A percentile compares a stretch with the other conserved stretches of the same genome.
These are phyloP conservation scores for Mantis religiosa DNA, from an alignment of 2,888 invertebrate genomes.

Conservation along the genomic window DNA sequence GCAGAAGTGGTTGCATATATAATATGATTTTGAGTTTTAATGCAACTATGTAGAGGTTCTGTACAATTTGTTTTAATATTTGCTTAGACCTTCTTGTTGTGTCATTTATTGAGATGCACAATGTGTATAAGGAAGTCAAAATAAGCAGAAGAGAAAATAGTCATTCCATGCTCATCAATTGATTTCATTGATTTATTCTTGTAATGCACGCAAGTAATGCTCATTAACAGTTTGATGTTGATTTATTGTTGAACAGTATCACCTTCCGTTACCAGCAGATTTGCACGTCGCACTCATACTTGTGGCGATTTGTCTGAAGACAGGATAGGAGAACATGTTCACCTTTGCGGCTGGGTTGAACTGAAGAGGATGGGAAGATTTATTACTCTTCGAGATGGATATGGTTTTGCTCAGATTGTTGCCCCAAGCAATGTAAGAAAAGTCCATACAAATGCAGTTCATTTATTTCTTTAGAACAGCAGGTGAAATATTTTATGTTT, in stretches of 20 bases:
- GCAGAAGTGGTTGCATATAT: too few relatives aligned
- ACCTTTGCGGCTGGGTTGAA: conserved; percentile 88
- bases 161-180: not conserved
- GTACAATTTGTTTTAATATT: too few relatives aligned
- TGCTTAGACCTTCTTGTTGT: too few relatives aligned
- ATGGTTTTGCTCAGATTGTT: conserved; percentile 80
- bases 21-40: too few relatives aligned
- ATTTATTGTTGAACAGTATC: not conserved
- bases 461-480: not conserved
- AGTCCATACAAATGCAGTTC: not conserved
- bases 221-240: not conserved
- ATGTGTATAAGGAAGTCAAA: not conserved
- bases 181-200: not conserved
- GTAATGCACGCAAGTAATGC: not conserved
- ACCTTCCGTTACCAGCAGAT: conserved; percentile 5
- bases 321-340: conserved; percentile 70
- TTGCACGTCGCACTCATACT: conserved; percentile 16
- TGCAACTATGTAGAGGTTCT: too few relatives aligned
- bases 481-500: not conserved
- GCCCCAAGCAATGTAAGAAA: conserved; percentile 54
- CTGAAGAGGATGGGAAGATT: conserved; percentile 80
- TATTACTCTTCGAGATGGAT: conserved; percentile 79
- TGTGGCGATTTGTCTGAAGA: conserved; percentile 75
- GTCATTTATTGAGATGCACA: not conserved
- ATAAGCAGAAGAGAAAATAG: not conserved